These are phyloP conservation scores for Anguilla megastoma DNA, from an alignment of 2,797 vertebrate species.

Conservation along the genomic window DNA sequence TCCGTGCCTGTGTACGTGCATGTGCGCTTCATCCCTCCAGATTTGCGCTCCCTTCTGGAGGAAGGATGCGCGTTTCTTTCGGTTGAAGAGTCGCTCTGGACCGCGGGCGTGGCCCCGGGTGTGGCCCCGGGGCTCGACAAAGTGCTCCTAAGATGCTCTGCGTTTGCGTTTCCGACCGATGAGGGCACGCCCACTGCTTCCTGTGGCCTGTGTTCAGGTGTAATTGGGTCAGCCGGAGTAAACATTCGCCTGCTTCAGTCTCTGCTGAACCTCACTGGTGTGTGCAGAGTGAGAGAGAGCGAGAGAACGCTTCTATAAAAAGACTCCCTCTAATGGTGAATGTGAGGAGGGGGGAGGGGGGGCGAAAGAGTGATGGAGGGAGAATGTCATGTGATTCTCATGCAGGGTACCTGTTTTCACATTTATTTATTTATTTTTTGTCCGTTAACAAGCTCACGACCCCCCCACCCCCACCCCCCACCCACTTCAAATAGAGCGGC, in stretches of 20 bases:
- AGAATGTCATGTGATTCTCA: slow-evolving; percentile 53
- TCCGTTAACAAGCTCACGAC: slow-evolving; percentile 40
- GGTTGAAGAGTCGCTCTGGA: neutral
- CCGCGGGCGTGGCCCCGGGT: neutral
- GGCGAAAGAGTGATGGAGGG: slow-evolving; percentile 39
- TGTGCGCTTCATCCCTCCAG: neutral
- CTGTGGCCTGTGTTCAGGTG: neutral
- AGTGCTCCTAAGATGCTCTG: neutral
- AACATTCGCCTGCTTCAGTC: neutral
- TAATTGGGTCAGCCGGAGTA: slow-evolving; percentile 11
- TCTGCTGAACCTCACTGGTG: neutral
- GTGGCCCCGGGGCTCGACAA: neutral
- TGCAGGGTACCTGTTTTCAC: neutral
- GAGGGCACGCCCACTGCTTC: neutral
- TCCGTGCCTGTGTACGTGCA: neutral
- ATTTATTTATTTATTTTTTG: neutral
- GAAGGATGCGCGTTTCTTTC: neutral
- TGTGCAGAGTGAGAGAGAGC: neutral
- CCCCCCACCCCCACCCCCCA: slow-evolving; percentile 49
- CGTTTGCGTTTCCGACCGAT: neutral
- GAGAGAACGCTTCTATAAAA: neutral
- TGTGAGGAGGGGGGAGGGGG: slow-evolving; percentile 38
- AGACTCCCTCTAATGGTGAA: slow-evolving; percentile 39
- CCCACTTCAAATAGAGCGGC: slow-evolving; percentile 63
- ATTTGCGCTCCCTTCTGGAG: neutral